A percentile compares a stretch with the other conserved stretches of the same genome.
phyloP scores from a whole-genome alignment of 2,888 invertebrate genomes.

The Synanthedon andrenaeformis region DNA sequence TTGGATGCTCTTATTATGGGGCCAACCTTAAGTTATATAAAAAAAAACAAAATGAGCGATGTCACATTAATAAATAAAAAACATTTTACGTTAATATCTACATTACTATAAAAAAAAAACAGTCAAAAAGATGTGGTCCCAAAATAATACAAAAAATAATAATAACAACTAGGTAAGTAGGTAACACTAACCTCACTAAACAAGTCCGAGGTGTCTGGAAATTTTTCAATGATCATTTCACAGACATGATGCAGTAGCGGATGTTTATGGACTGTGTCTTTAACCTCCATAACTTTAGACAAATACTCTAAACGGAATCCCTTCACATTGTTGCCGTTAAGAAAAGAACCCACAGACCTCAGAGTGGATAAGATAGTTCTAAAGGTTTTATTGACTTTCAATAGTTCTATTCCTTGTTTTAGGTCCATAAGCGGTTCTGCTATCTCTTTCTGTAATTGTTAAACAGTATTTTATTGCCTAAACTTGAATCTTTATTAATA shows the following conservation, averaged over 20 bases:
- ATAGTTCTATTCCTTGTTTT: constrained; percentile 94
- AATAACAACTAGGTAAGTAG: no score
- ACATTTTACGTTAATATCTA: no score
- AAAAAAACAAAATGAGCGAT: constrained; percentile 1
- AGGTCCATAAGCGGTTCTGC: constrained; percentile 99
- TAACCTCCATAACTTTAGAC: constrained; percentile 97
- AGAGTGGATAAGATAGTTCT: constrained; percentile 93
- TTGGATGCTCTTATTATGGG: constrained; percentile 91
- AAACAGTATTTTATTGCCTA: not conserved
- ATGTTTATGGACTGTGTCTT: constrained; percentile 99
- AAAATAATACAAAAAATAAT: not conserved
- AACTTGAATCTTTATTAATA: not conserved
- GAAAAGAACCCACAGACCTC: constrained; percentile 94
- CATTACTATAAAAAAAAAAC: no score
- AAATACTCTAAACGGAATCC: constrained; percentile 98
- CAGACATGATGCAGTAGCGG: constrained; percentile 97
- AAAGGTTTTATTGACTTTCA: constrained; percentile 94
- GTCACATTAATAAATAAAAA: no score
- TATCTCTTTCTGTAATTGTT: constrained; percentile 83
- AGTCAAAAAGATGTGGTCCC: no score
- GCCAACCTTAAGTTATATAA: constrained; percentile 74
- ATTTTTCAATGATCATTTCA: constrained; percentile 97
- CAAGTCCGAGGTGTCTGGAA: constrained; percentile 94
- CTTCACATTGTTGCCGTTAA: constrained; percentile 92
- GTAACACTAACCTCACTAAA: constrained; percentile 87